A percentile compares a stretch with the other conserved stretches of the same genome.
Conservation (phyloP, 2,113 vertebrate species). For the Brachirus orientalis region DNA sequence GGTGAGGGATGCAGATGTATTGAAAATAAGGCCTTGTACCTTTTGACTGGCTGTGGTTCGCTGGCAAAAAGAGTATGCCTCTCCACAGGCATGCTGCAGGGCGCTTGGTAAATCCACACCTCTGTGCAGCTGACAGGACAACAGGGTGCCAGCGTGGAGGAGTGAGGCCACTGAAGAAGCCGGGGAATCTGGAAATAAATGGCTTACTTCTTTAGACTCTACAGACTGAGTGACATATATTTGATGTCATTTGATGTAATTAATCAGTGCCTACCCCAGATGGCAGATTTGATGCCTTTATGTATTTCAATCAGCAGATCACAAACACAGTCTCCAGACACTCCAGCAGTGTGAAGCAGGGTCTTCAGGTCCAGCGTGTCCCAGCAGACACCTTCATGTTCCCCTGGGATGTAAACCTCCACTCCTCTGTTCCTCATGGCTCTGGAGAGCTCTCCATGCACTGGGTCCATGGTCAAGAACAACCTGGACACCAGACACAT, state of each 20-base stretch:
- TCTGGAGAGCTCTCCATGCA: constrained; percentile 94
- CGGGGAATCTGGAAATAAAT: constrained; percentile 83
- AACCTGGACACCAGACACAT: constrained; percentile 78
- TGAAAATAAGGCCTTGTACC: constrained; percentile 74
- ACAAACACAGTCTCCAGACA: constrained; percentile 89
- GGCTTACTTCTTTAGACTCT: too few relatives aligned
- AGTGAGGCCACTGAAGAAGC: constrained; percentile 86
- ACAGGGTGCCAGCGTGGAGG: constrained; percentile 85
- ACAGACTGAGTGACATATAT: not conserved
- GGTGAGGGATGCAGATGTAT: not conserved
- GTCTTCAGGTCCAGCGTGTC: constrained; percentile 89
- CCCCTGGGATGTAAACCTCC: constrained; percentile 92
- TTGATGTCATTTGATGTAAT: not conserved
- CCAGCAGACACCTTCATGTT: constrained; percentile 80
- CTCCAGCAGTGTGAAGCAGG: constrained; percentile 88
- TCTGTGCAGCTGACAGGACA: constrained; percentile 89
- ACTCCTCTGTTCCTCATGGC: constrained; percentile 98
- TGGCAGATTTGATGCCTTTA: constrained; percentile 80
- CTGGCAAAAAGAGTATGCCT: constrained; percentile 88
- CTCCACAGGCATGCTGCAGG: constrained; percentile 88
- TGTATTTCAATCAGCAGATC: constrained; percentile 88
- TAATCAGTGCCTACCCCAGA: constrained; percentile 84
- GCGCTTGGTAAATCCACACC: constrained; percentile 88
- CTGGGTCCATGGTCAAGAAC: constrained; percentile 97
- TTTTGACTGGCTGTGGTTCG: constrained; percentile 83